Percentiles rank a stretch among this genome's conserved stretches.
These are phyloP conservation scores for Oscheius onirici DNA, from an alignment of 2,888 invertebrate genomes.

Conservation along the genomic window DNA sequence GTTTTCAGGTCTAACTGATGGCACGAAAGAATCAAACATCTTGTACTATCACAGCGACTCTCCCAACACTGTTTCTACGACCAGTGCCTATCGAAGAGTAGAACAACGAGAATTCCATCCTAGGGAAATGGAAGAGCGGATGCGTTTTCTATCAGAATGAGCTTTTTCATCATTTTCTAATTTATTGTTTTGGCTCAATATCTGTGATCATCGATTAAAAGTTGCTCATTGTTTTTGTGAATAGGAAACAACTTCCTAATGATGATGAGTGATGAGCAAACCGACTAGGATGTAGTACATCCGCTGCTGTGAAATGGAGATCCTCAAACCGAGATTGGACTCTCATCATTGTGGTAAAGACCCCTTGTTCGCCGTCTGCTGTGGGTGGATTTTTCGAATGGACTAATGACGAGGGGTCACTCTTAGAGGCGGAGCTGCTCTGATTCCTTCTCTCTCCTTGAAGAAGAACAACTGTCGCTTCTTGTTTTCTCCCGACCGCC, in stretches of 20 bases:
- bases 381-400: constrained; percentile 23
- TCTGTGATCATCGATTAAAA: neutral
- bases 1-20: constrained; percentile 5
- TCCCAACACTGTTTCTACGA: constrained; percentile 47
- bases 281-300: neutral
- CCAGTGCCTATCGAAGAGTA: constrained; percentile 46
- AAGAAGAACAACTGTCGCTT: constrained; percentile 28
- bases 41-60: constrained; percentile 53
- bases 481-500: constrained; percentile 26
- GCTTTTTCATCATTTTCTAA: neutral
- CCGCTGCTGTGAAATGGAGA: neutral
- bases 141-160: constrained; percentile 40
- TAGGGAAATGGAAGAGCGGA: constrained; percentile 52
- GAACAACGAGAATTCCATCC: constrained; percentile 54
- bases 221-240: too few relatives aligned
- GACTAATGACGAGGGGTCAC: constrained; percentile 33
- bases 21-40: constrained; percentile 42
- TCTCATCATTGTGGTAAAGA: neutral
- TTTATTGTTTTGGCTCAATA: neutral
- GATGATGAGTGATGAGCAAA: too few relatives aligned
- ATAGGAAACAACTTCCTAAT: too few relatives aligned
- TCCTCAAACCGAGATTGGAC: constrained; percentile 8
- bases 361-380: constrained; percentile 10
- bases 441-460: neutral
- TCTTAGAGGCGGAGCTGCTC: constrained; percentile 24